These are phyloP conservation scores for Beroe forskalii DNA, from an alignment of 37 sponge, comb jelly and placozoan species.

Conservation along the genomic window DNA sequence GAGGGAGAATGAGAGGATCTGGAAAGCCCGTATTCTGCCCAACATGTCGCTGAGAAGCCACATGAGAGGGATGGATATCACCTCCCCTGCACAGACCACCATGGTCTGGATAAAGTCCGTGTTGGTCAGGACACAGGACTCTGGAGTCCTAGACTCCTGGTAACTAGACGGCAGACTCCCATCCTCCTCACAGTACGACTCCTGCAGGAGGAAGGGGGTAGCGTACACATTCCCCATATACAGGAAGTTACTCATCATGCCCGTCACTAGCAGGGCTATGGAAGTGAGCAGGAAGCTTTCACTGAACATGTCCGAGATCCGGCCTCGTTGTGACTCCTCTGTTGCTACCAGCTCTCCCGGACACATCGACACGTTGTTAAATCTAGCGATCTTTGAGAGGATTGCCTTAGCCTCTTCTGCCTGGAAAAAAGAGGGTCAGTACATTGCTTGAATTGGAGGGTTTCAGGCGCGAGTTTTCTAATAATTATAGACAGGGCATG, in stretches of 20 bases:
- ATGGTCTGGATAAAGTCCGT: neutral
- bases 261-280: neutral
- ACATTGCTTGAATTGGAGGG: too few species aligned
- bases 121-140: neutral
- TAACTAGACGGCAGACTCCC: too few species aligned
- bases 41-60: neutral
- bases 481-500: too few species aligned
- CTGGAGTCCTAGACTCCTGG: too few species aligned
- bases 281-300: neutral
- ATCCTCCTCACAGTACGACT: neutral
- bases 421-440: too few species aligned
- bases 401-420: neutral
- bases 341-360: slow-evolving; percentile 3
- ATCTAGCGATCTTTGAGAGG: neutral
- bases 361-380: slow-evolving; percentile 25
- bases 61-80: neutral
- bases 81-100: neutral
- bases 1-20: neutral
- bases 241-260: neutral
- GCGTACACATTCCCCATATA: slow-evolving; percentile 10
- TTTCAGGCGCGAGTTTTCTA: too few species aligned
- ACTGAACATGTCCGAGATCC: neutral
- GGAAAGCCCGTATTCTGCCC: neutral
- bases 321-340: neutral
- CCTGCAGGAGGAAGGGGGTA: neutral